Evolutionary conservation across 2,888 invertebrate genomes (phyloP), one percentile per base, ranked within the genome.

Genomic region (Drosophila villosipedis): DNA sequence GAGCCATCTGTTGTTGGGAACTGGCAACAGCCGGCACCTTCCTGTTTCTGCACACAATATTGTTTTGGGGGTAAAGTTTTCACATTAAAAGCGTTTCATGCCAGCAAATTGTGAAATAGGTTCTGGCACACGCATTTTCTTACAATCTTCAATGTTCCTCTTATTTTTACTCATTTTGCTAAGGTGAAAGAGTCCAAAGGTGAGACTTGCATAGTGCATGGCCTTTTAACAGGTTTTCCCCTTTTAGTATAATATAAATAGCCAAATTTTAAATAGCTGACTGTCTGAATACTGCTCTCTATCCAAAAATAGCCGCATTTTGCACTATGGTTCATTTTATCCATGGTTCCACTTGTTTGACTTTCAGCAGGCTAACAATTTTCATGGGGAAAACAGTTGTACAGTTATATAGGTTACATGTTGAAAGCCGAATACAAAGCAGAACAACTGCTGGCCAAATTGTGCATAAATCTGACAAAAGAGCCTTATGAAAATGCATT

Each of bases 81-180:
- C 84, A 78, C 85, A 85, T 85, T 85, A 85, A 85, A 84, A 90
- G 69, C 89, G 65, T 90, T 85, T 88, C 90, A 77, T 59, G 83
- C 80, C 74, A 65, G 71, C 71, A 89, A 88, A 85, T 89, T 85
- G 78, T 69, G 73, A 81, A 81, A 83, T 80, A 82, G 66, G 80
- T 79, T 82, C 68, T 62, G 65, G 55, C 73, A 50, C 60, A 64
- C 78, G 82, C 82, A 78, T 66, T 81, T 81, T 66, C 74, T 43
- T 68, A 55, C 72, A 62, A 47, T 61, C 63, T 67, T 37, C 19
- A 57, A 52, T 31, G 33, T 19, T 39, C 22, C n/a, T 22, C 50
- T 4, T 1, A 3, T 22, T 62, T 62, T 22, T 22, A 22, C 30
- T 19, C 22, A 35, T 49, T 64, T 54, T 41, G 25, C 30, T 22